These are phyloP conservation scores for Erythrolamprus reginae DNA, from an alignment of 2,113 vertebrate genomes.

Conservation along the genomic window DNA sequence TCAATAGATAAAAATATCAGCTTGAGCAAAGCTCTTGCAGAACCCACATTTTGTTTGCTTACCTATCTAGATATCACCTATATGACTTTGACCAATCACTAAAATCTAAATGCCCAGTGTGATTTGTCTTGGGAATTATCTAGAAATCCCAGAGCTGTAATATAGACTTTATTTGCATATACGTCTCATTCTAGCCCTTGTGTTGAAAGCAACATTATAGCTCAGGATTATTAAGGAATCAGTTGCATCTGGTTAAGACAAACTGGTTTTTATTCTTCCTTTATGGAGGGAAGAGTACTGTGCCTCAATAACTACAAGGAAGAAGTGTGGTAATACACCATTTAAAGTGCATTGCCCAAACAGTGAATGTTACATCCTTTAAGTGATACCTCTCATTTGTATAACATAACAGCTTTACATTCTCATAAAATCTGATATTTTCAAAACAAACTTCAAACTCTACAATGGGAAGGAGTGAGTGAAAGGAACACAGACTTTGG, in stretches of 20 bases:
- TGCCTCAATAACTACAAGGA: not conserved
- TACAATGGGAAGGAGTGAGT: not conserved
- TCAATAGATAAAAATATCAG: not conserved
- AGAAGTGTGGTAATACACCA: not conserved
- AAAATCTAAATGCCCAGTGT: not conserved
- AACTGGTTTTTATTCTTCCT: not conserved
- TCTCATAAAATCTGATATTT: not conserved
- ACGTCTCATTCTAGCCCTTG: not conserved
- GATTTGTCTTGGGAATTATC: not conserved
- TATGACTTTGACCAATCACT: not conserved
- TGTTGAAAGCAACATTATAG: not conserved
- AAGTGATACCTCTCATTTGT: not conserved
- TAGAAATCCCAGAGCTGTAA: not conserved
- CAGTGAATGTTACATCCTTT: not conserved
- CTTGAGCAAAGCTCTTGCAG: not conserved
- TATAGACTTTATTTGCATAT: not conserved
- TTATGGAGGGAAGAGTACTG: not conserved
- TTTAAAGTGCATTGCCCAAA: not conserved
- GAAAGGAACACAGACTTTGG: not conserved
- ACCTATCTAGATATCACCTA: not conserved
- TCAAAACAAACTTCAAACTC: not conserved
- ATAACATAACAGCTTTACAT: not conserved
- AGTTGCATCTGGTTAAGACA: not conserved
- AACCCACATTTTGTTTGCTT: not conserved
- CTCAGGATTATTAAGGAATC: not conserved